Evolutionary conservation across 2,888 invertebrate species (phyloP).

Genomic region (Noctua comes): DNA sequence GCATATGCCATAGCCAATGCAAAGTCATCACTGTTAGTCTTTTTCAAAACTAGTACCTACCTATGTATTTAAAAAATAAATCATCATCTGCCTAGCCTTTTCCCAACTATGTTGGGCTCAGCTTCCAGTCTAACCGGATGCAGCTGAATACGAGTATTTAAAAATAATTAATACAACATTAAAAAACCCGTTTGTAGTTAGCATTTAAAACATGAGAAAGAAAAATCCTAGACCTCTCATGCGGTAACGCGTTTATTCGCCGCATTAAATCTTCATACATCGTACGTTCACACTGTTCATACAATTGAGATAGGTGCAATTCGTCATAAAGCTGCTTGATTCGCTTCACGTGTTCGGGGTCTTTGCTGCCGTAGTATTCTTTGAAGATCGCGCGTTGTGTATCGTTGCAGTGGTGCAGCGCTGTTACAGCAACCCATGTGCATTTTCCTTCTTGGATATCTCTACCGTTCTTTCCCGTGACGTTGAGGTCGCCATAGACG

Average conservation of each 20-base stretch:
- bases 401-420: slow-evolving; percentile 92
- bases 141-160: not conserved
- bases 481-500: slow-evolving; percentile 8
- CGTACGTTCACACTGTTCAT: slow-evolving; percentile 10
- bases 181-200: slow-evolving; percentile 13
- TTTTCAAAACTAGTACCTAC: no score
- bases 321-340: slow-evolving; percentile 86
- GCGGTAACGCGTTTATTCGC: slow-evolving; percentile 18
- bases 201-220: slow-evolving; percentile 18
- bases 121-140: not conserved
- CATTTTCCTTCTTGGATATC: slow-evolving; percentile 94
- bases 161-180: not conserved
- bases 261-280: slow-evolving; percentile 22
- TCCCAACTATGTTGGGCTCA: not conserved
- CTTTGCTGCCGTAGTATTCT: slow-evolving; percentile 92
- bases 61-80: no score
- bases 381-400: slow-evolving; percentile 89
- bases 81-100: not conserved
- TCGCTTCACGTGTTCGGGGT: slow-evolving; percentile 90
- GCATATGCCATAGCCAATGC: no score
- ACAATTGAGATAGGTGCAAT: slow-evolving; percentile 86
- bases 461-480: slow-evolving; percentile 87
- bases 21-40: no score
- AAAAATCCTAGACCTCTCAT: slow-evolving; percentile 10
- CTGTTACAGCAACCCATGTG: slow-evolving; percentile 96